A percentile compares a stretch with the other conserved stretches of the same genome.
Conservation (phyloP, 2,888 invertebrate genomes). For the Dioctria linearis region DNA sequence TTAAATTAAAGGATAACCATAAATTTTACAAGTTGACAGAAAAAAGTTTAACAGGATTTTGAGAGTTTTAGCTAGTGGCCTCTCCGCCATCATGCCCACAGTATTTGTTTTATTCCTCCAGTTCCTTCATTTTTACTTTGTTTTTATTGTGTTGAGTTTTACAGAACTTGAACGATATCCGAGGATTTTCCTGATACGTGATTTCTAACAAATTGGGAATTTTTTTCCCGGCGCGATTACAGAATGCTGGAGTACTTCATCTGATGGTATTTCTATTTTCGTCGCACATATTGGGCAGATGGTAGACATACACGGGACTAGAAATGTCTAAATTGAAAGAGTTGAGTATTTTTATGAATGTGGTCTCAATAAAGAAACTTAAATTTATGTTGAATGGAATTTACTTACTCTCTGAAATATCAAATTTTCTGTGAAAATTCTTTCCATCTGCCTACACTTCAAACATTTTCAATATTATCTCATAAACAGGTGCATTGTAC, state of each 20-base stretch:
- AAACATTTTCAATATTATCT: no score
- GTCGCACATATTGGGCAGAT: constrained; percentile 4
- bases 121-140: background rate
- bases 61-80: constrained; percentile 47
- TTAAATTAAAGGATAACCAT: constrained; percentile 57
- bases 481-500: no score
- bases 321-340: no score
- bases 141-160: constrained; percentile 20
- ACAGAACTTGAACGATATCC: constrained; percentile 28
- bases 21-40: constrained; percentile 52
- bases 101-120: constrained; percentile 9
- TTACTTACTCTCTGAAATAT: no score
- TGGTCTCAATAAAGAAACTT: no score
- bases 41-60: constrained; percentile 56
- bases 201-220: constrained; percentile 35
- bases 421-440: no score
- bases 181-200: constrained; percentile 39
- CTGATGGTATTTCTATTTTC: constrained; percentile 35
- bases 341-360: no score
- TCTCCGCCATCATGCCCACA: background rate
- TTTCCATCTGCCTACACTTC: no score
- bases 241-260: constrained; percentile 7
- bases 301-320: background rate
- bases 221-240: constrained; percentile 20
- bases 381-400: no score